These are phyloP conservation scores for Salvelinus namaycush DNA, from an alignment of 2,113 vertebrate species.

Conservation along the genomic window DNA sequence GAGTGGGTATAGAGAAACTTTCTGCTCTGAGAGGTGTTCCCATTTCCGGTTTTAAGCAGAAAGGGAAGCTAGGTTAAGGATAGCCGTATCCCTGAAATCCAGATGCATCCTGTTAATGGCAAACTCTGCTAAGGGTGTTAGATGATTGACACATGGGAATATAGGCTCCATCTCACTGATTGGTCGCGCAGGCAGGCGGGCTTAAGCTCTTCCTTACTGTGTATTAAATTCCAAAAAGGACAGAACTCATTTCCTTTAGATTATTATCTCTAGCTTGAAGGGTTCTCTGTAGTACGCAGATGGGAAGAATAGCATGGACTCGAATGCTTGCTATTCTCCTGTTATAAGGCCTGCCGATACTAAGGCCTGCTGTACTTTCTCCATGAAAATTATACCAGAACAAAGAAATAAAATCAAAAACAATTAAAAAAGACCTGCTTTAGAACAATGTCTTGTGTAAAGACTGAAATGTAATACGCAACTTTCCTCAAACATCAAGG, in stretches of 20 bases:
- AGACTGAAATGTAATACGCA: slow-evolving; percentile 64
- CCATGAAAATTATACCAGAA: slow-evolving; percentile 17
- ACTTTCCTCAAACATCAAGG: slow-evolving; percentile 54
- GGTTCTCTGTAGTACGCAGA: background rate
- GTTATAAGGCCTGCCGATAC: slow-evolving; percentile 41
- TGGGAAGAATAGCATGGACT: slow-evolving; percentile 20
- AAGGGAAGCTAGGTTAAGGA: no score
- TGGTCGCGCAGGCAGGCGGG: slow-evolving; percentile 59
- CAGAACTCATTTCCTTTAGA: slow-evolving; percentile 16
- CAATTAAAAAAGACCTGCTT: slow-evolving; percentile 64
- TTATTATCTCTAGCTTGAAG: slow-evolving; percentile 11
- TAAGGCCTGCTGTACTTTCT: slow-evolving; percentile 47
- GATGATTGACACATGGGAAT: slow-evolving; percentile 59
- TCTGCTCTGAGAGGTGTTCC: no score
- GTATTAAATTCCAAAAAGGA: background rate
- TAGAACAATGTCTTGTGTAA: slow-evolving; percentile 57
- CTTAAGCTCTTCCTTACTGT: slow-evolving; percentile 17
- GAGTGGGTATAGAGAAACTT: background rate
- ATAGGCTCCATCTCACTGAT: slow-evolving; percentile 70
- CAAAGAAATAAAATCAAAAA: slow-evolving; percentile 30
- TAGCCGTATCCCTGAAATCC: no score
- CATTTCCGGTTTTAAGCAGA: no score
- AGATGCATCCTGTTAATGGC: slow-evolving; percentile 45
- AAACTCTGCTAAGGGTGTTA: slow-evolving; percentile 46
- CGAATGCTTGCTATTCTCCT: slow-evolving; percentile 51